Base-by-base conservation (phyloP, 1,140 invertebrate genomes). In the Brachionus rubens region DNA sequence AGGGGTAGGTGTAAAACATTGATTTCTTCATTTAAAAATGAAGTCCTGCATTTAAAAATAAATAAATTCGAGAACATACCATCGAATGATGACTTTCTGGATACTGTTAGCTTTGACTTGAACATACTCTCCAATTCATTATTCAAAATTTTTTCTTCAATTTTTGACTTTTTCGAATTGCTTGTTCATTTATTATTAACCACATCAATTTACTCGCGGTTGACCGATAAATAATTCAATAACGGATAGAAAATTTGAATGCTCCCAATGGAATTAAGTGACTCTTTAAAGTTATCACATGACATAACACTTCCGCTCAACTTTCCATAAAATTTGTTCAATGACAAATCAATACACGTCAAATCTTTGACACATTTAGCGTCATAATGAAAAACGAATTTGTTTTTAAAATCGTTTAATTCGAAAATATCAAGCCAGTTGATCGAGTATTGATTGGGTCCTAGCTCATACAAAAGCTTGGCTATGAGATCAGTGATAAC, bases 191-290 rank as follows among this genome's bases (percentile, higher is more conserved):
- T 81, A 76, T 88, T 86, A 88, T 88, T 88, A 54, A 87, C 87
- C 40, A 72, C 43, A 5, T 52, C 76, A 62, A 19, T 26, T 50
- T 41, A 54, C 7, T 76, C 47, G 2, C 41, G 72, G 56, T 56
- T 52, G n/a, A 46, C 43, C 41, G 33, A 41, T 54, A 83, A 79
- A 26, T 85, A 84, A 80, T 89, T 88, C 26, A 89, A 79, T 16
- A 89, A 84, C 1, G 88, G 88, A 80, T 89, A 85, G 30, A 89
- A 81, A 10, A 87, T 86, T 78, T 87, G 86, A 6, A 89, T 83
- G 2, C 88, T 88, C 1, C 88, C 88, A 50, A 89, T 85, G 68
- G 87, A 82, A 78, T 83, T 83, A 26, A 85, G 30, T 1, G 43
- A 76, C 36, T 75, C 59, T 40, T 50, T 41, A 50, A 77, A 76